Conservation (phyloP, 1,140 invertebrate genomes). For the Achatina immaculata region DNA sequence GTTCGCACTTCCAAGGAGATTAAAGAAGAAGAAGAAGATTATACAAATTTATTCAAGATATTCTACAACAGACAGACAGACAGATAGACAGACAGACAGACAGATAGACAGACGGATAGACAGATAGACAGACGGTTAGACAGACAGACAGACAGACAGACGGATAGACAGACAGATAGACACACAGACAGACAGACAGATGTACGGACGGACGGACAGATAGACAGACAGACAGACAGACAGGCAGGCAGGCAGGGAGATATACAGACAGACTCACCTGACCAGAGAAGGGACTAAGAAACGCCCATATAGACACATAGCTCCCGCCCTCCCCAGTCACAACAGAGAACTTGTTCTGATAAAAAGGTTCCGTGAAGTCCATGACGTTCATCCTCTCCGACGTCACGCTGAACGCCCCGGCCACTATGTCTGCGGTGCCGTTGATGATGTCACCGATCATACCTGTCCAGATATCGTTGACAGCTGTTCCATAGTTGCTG, state of each 20-base stretch:
- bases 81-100: not conserved
- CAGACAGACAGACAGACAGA: not conserved
- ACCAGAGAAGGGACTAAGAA: conserved; percentile 86
- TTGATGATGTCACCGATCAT: conserved; percentile 86
- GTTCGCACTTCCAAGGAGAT: too few relatives aligned
- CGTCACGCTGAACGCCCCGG: conserved; percentile 90
- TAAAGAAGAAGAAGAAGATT: too few relatives aligned
- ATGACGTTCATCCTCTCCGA: conserved; percentile 78
- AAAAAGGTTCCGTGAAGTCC: conserved; percentile 90
- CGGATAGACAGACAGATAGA: not conserved
- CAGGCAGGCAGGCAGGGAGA: too few relatives aligned
- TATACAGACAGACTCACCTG: conserved; percentile 79
- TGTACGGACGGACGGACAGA: not conserved
- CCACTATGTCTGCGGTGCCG: conserved; percentile 89
- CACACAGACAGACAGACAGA: not conserved
- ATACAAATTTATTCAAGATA: too few relatives aligned
- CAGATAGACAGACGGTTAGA: not conserved
- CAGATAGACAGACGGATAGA: too few relatives aligned
- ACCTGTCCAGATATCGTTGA: conserved; percentile 80
- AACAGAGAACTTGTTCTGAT: conserved; percentile 82
- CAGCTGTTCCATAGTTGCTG: conserved; percentile 53
- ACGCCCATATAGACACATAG: conserved; percentile 87
- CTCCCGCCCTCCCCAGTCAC: conserved; percentile 70
- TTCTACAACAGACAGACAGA: not conserved
- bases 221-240: not conserved